A percentile compares a stretch with the other conserved stretches of the same genome.
phyloP scores from a whole-genome alignment of 1,140 invertebrate genomes.

The Heliothis virescens region DNA sequence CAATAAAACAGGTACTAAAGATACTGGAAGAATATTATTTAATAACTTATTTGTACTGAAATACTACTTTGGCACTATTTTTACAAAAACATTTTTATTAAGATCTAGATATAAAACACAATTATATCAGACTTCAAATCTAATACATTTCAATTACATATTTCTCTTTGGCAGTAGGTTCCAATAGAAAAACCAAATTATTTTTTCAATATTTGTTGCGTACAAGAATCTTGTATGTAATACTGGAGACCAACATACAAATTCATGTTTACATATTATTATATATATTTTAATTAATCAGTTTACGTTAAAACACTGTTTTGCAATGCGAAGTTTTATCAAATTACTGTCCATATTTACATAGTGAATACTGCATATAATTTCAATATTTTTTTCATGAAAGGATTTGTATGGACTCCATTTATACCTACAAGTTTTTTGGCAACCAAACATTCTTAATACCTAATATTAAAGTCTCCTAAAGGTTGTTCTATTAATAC shows the following conservation, averaged over 20 bases:
- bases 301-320: no score
- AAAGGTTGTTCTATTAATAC: conserved; percentile 74
- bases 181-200: conserved; percentile 20
- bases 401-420: neutral
- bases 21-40: neutral
- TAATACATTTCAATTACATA: conserved; percentile 22
- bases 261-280: no score
- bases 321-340: no score
- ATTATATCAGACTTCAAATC: conserved; percentile 33
- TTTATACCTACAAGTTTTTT: no score
- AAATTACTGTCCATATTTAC: no score
- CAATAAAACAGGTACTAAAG: neutral
- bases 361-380: no score
- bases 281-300: no score
- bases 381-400: no score
- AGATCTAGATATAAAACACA: conserved; percentile 16
- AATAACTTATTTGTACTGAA: neutral
- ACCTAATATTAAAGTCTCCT: conserved; percentile 68
- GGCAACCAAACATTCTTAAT: conserved; percentile 53
- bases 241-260: no score
- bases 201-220: neutral
- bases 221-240: no score
- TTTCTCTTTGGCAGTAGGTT: conserved; percentile 16
- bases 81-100: neutral
- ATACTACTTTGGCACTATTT: conserved; percentile 21